Conservation (phyloP, 1,140 invertebrate species). For the Oedothorax gibbosus region DNA sequence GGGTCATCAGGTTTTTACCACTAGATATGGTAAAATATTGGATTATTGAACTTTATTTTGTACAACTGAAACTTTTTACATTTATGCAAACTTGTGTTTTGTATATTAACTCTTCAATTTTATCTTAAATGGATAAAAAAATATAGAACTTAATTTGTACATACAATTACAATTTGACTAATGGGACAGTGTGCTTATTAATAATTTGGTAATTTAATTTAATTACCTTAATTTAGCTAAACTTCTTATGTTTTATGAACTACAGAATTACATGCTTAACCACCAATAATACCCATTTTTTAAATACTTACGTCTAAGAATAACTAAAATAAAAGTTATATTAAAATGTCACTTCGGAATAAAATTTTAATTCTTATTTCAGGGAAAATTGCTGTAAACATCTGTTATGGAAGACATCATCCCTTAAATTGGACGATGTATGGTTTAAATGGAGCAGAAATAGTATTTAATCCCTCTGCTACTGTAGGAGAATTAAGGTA, state of each 20-base stretch:
- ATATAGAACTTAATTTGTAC: too few relatives aligned
- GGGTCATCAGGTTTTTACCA: conserved; percentile 91
- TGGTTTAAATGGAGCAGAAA: conserved; percentile 97
- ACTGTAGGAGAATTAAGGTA: conserved; percentile 81
- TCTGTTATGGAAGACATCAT: conserved; percentile 98
- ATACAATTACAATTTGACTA: too few relatives aligned
- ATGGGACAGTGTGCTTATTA: too few relatives aligned
- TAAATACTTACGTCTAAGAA: too few relatives aligned
- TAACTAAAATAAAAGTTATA: background rate
- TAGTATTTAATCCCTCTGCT: conserved; percentile 99
- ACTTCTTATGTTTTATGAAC: background rate
- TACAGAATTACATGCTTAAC: too few relatives aligned
- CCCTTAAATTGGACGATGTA: conserved; percentile 98
- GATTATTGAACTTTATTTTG: conserved; percentile 2
- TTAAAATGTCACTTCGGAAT: background rate
- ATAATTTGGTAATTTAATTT: too few relatives aligned
- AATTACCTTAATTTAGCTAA: too few relatives aligned
- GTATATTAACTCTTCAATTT: too few relatives aligned
- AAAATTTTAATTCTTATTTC: conserved; percentile 67
- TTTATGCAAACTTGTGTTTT: too few relatives aligned
- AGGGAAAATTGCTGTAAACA: conserved; percentile 93
- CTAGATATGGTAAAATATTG: conserved; percentile 72
- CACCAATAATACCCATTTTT: background rate
- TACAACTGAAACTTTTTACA: too few relatives aligned
- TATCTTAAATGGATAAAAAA: too few relatives aligned